Evolutionary conservation across 2,888 invertebrate genomes (phyloP), one percentile per base, ranked within the genome.

Genomic region (Trileptium ribeirensis): DNA sequence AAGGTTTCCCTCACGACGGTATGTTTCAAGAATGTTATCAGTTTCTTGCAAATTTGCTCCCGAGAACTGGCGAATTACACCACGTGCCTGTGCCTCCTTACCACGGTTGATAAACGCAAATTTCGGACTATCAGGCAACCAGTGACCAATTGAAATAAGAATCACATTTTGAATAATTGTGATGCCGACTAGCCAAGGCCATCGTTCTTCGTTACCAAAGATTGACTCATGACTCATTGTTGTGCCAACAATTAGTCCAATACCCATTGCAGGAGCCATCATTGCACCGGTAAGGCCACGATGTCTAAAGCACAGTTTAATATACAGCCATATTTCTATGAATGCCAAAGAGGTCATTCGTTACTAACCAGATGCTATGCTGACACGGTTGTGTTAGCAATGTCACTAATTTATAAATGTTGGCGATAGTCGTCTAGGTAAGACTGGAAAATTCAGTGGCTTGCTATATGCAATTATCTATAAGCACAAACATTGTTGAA

Each of bases 51-150:
- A 51, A 51, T 51, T 51, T 51, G 51, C 51, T 51, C 51, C 51
- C 24, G 51, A 51, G 24, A 51, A 51, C 24, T 51, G 51, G 8
- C 51, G 8, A 51, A 51, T 51, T 51, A 51, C 51, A 51, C 51
- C 51, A 24, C 51, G 51, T 24, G 51, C 51, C 24, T 51, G 8
- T 15, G 51, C 51, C 24, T 51, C 51, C 24, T 51, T 51, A 24
- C 51, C 51, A 51, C 51, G 51, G 24, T 51, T 51, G 51, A 51
- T 51, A 24, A 15, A 51, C 8, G 51, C 51, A 51, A 51, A 70
- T 70, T 70, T 70, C n/a, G 74, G 74, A 70, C 31, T 31, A 15
- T 70, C 74, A 19, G 74, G 74, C 74, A 70, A 70, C 31, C 31
- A 70, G 31, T 29, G 29, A 8, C 31, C 31, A 15, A 29, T 3